Evolutionary conservation across 2,797 vertebrate genomes (phyloP), one percentile per base, ranked within the genome.

Genomic region (Oceanodroma leucorhoa): DNA sequence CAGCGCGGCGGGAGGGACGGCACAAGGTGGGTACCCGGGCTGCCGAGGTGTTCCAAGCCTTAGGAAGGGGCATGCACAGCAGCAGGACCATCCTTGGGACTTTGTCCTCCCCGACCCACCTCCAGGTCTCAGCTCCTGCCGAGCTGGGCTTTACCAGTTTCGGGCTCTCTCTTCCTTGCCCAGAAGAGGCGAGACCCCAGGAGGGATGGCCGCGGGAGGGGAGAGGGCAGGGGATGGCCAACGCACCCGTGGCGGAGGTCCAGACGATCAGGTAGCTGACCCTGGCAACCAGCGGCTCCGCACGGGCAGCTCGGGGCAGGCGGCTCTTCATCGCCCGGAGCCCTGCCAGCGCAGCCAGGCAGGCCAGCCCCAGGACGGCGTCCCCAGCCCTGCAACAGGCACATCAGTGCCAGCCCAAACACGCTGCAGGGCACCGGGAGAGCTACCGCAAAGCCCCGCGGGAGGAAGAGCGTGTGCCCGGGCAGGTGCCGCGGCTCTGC

Each of bases 211-310:
- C 0, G 0, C 0, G 2, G 53, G 20, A 73, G 15, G 30, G 53
- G 53, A n/a, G 2, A 0, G 46, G 78, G 79, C 69, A 57, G 46
- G 46, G 75, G 32, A 41, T 6, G 27, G 76, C 17, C 65, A 43
- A 97, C 98, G 95, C 72, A 99, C 99, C 98, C 43, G 99, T 99
- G 20, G 98, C 97, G 9, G 97, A 93, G 15, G 97, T 93, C 98
- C 98, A 98, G 75, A 99, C 97, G 19, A 99, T 87, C 23, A 97
- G 90, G 17, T 94, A 97, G 90, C 98, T 98, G 16, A 98, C 32
- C 87, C 90, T 98, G 87, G 97, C 92, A 11, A 65, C 82, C 9
- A 77, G 29, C 0, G 98, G 91, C 18, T 94, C 87, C 2, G 87
- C 79, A 0, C 60, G 75, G n/a, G 94, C 82, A 15, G 40, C 54